Conservation (phyloP, 2,113 vertebrate species). For the Scomber colias region DNA sequence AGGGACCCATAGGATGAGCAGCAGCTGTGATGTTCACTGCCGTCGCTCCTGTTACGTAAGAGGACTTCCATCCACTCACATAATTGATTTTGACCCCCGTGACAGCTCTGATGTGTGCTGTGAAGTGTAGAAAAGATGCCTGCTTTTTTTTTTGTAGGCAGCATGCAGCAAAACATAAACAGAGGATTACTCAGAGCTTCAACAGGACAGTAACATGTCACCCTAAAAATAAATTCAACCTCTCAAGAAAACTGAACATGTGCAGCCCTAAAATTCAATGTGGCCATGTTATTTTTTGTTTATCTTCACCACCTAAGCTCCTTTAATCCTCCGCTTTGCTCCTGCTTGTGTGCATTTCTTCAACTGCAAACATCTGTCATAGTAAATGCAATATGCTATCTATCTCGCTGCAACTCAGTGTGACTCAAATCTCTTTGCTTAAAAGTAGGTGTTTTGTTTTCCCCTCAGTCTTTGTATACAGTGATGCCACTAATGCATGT, state of each 20-base stretch:
- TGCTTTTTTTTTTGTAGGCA: constrained; percentile 27
- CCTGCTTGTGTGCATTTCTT: neutral
- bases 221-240: constrained; percentile 16
- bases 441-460: constrained; percentile 43
- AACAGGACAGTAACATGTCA: neutral
- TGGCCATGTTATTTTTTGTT: constrained; percentile 23
- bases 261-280: neutral
- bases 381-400: constrained; percentile 7
- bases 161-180: constrained; percentile 39
- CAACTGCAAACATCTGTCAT: constrained; percentile 41
- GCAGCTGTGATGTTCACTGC: constrained; percentile 69
- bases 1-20: constrained; percentile 59
- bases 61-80: constrained; percentile 66
- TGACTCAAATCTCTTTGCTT: constrained; percentile 11
- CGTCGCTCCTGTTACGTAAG: constrained; percentile 69
- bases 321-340: constrained; percentile 53
- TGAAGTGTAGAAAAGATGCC: constrained; percentile 39
- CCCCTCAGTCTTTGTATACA: constrained; percentile 42
- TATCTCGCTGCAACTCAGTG: neutral
- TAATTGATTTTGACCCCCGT: constrained; percentile 74
- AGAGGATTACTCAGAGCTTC: constrained; percentile 20
- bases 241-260: neutral
- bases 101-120: constrained; percentile 48
- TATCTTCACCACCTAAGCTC: constrained; percentile 21
- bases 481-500: constrained; percentile 23